phyloP scores from a whole-genome alignment of 2,888 invertebrate species.

The Dolichopus griseipennis region DNA sequence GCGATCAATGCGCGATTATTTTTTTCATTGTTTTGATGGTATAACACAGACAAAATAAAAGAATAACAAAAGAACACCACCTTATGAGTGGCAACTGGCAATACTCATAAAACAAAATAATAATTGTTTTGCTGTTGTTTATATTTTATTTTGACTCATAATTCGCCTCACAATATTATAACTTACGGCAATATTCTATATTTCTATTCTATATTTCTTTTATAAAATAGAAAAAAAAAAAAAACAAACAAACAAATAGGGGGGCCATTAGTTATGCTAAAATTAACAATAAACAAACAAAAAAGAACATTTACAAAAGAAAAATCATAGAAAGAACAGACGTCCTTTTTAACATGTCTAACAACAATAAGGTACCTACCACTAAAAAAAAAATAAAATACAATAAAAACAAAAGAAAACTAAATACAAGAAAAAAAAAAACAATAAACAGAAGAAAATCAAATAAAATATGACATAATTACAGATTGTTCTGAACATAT shows the following conservation, averaged over 20 bases:
- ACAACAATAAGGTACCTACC: no score
- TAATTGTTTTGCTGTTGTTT: no score
- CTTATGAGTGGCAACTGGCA: no score
- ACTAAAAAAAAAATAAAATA: no score
- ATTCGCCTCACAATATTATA: not conserved
- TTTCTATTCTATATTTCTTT: not conserved
- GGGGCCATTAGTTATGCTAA: slow-evolving; percentile 2
- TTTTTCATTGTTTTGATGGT: not conserved
- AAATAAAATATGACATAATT: not conserved
- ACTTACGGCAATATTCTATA: not conserved
- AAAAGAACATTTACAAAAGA: no score
- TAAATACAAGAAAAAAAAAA: no score
- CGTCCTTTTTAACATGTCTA: not conserved
- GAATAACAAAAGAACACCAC: not conserved
- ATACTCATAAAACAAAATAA: no score
- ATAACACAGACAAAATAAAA: not conserved
- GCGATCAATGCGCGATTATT: not conserved
- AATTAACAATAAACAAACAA: not conserved
- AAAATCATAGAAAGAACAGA: not conserved
- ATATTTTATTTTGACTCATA: not conserved
- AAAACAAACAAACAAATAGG: no score
- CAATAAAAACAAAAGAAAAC: no score
- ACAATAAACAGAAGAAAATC: no score
- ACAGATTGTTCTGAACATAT: not conserved
- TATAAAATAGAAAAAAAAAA: no score